Conservation (phyloP, 2,113 vertebrate genomes). For the Prolemur simus region DNA sequence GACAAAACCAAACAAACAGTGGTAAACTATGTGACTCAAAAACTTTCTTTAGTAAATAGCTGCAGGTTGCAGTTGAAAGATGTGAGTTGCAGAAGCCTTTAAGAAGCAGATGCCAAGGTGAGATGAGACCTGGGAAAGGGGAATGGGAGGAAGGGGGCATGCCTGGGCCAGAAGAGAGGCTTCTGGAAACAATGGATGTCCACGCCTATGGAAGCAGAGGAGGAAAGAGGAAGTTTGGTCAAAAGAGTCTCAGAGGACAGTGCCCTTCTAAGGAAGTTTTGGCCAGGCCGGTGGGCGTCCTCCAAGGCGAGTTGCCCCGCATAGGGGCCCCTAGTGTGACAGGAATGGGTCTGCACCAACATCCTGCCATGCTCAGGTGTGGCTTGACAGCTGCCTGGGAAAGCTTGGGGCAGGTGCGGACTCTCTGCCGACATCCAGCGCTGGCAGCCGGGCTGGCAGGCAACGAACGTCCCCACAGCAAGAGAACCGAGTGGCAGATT, state of each 20-base stretch:
- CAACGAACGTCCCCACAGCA: background rate
- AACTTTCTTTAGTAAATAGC: background rate
- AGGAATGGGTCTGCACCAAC: too few species aligned
- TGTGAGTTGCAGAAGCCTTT: background rate
- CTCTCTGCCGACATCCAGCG: fast-evolving
- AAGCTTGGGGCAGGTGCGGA: background rate
- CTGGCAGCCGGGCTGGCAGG: background rate
- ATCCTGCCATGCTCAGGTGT: background rate
- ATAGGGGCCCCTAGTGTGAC: fast-evolving
- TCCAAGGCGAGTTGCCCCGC: background rate
- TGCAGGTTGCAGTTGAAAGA: background rate
- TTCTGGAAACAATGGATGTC: background rate
- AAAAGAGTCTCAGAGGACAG: background rate
- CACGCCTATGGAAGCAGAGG: background rate
- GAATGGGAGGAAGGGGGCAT: fast-evolving
- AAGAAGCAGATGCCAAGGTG: background rate
- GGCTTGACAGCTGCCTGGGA: background rate
- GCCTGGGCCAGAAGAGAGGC: background rate
- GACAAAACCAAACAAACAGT: background rate
- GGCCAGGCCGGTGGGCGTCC: background rate
- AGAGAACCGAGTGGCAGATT: background rate
- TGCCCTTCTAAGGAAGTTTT: background rate
- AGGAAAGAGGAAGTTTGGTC: background rate
- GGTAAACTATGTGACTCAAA: background rate
- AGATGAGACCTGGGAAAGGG: background rate